Evolutionary conservation across 30 jellyfish, hydroid and myxozoan genomes (phyloP), one percentile per base, ranked within the genome.

Genomic region (Aurelia sp.): DNA sequence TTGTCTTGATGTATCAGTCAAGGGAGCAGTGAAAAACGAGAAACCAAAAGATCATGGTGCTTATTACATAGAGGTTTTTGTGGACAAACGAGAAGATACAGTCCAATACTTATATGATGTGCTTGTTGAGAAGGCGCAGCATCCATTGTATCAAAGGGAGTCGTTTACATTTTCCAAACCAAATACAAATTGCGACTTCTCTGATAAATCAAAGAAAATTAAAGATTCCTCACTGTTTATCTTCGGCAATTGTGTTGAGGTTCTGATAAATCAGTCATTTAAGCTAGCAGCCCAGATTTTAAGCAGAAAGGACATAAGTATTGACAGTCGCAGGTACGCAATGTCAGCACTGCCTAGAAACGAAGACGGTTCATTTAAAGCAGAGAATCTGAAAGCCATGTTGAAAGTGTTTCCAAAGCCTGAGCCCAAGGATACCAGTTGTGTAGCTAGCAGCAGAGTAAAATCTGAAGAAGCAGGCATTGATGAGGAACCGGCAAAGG

Each of bases 231-330:
- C 87, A 3, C 30, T 84, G 47, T 72, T 84, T 55, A 40, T 71
- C 21, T 71, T 73, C 59, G 93, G 93, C 35, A 84, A 77, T 71
- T 84, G 87, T 73, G 87, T 84, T 61, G 93, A 84, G 35, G 93
- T 76, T 16, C 87, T 71, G 20, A 71, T 84, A 13, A 84, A 59
- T 7, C 86, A 84, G 74, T 84, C 93, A 1, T 70, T 13, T 68
- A 71, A 40, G 62, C 92, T 82, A 9, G 92, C 92, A 7, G 61
- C 85, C 18, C 22, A 7, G 72, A 15, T 57, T 6, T 23, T 59
- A 23, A 41, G 8, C 17, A 48, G 20, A 13, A 71, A 71, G 21
- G 71, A 60, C 13, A 53, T 57, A 8, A 1, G 37, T 52, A 52
- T 18, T 11, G 85, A 68, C 37, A 62, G 62, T 11, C 71, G 81